Evolutionary conservation across 2,797 vertebrate species (phyloP).

Genomic region (Microhierax caerulescens): DNA sequence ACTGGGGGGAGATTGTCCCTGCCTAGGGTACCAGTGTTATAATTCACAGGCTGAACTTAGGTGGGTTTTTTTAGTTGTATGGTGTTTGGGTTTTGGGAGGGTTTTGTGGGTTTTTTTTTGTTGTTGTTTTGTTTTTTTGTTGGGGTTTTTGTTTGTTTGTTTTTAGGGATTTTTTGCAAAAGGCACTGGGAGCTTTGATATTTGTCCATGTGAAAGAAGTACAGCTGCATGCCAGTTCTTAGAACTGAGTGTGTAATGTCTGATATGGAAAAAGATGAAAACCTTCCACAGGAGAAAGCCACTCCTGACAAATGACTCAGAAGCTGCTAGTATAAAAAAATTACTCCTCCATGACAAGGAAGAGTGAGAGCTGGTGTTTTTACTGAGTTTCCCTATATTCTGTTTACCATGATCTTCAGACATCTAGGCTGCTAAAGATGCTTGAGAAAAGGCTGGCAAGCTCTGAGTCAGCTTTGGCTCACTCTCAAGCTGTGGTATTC

Average conservation of each 20-base stretch:
- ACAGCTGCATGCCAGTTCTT: background rate
- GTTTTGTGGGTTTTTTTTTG: background rate
- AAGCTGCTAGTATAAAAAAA: background rate
- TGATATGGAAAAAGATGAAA: background rate
- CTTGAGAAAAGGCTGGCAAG: background rate
- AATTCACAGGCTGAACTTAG: background rate
- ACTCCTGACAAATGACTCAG: background rate
- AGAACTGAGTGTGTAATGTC: background rate
- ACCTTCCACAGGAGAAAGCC: background rate
- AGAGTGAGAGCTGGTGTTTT: background rate
- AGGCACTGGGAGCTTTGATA: background rate
- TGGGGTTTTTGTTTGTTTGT: too few relatives aligned
- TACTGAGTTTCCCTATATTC: background rate
- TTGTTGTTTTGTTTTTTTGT: too few relatives aligned
- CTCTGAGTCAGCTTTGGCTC: background rate
- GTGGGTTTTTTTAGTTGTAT: too few relatives aligned
- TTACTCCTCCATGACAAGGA: background rate
- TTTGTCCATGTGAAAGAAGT: background rate
- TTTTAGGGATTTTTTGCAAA: background rate
- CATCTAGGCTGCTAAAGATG: background rate
- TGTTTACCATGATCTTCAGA: background rate
- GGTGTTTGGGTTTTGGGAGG: too few relatives aligned
- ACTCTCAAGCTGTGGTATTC: background rate
- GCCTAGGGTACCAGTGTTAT: background rate
- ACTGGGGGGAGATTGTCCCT: background rate